These are phyloP conservation scores for Lordiphosa mommai DNA, from an alignment of 1,140 invertebrate species.

Conservation along the genomic window DNA sequence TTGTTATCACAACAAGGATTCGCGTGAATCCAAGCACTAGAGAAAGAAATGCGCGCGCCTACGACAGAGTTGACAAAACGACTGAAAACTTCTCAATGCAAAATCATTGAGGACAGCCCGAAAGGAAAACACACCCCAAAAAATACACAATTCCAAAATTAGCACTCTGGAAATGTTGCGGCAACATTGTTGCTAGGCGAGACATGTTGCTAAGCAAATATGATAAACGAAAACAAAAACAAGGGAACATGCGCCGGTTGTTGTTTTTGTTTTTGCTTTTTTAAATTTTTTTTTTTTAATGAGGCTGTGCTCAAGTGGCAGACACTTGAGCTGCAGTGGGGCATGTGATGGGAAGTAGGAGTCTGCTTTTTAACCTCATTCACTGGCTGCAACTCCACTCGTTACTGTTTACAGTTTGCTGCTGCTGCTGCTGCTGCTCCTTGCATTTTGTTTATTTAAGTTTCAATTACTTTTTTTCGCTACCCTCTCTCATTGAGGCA, in stretches of 20 bases:
- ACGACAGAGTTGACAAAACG: constrained; percentile 61
- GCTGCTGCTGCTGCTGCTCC: constrained; percentile 28
- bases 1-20: constrained; percentile 3
- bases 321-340: constrained; percentile 31
- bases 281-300: constrained; percentile 29
- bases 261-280: constrained; percentile 25
- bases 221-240: constrained; percentile 13
- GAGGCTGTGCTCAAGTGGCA: constrained; percentile 63
- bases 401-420: constrained; percentile 46
- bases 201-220: constrained; percentile 23
- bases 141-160: constrained; percentile 53
- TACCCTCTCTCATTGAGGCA: constrained; percentile 31
- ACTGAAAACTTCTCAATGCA: constrained; percentile 42
- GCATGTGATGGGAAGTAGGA: constrained; percentile 14
- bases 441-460: constrained; percentile 62
- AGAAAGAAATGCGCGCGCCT: constrained; percentile 17
- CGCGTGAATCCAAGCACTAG: constrained; percentile 1
- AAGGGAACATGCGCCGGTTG: constrained; percentile 9
- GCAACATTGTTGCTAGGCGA: constrained; percentile 37
- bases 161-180: constrained; percentile 45
- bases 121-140: constrained; percentile 55
- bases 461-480: constrained; percentile 64
- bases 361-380: constrained; percentile 23
- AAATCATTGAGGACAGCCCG: constrained; percentile 12
- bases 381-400: constrained; percentile 53